These are phyloP conservation scores for Gorsachius goisagi DNA, from an alignment of 2,113 vertebrate species.

Conservation along the genomic window DNA sequence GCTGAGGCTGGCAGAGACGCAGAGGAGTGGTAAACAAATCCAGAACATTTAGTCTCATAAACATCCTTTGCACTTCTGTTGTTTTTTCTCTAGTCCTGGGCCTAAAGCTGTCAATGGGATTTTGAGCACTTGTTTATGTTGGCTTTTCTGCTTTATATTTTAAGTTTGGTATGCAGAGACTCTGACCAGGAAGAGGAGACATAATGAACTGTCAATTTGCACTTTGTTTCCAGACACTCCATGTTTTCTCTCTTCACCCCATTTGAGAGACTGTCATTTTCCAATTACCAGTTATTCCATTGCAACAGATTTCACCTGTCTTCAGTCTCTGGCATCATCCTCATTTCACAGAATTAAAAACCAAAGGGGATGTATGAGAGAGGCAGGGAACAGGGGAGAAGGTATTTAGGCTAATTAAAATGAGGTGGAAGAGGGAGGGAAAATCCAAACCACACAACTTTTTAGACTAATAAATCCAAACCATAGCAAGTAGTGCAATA, in stretches of 20 bases:
- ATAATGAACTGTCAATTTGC: neutral
- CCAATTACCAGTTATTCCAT: neutral
- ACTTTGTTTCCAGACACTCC: neutral
- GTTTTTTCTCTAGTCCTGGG: neutral
- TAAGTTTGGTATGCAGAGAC: neutral
- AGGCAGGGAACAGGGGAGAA: neutral
- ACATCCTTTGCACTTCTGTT: slow-evolving; percentile 40
- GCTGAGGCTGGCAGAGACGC: neutral
- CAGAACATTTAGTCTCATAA: slow-evolving; percentile 48
- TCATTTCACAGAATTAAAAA: neutral
- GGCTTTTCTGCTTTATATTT: neutral
- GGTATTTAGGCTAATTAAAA: neutral
- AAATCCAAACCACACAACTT: neutral
- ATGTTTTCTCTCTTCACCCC: neutral
- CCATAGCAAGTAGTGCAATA: neutral
- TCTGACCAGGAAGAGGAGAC: neutral
- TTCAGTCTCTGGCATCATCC: neutral
- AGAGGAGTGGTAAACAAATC: slow-evolving; percentile 45
- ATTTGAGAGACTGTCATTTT: neutral
- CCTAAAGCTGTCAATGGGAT: slow-evolving; percentile 37
- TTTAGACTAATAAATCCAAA: neutral
- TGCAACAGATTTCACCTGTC: neutral
- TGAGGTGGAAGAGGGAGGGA: neutral
- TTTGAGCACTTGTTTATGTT: neutral
- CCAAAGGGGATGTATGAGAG: neutral